Conservation (phyloP, 1,140 invertebrate genomes). For the Drosophila navojoa region DNA sequence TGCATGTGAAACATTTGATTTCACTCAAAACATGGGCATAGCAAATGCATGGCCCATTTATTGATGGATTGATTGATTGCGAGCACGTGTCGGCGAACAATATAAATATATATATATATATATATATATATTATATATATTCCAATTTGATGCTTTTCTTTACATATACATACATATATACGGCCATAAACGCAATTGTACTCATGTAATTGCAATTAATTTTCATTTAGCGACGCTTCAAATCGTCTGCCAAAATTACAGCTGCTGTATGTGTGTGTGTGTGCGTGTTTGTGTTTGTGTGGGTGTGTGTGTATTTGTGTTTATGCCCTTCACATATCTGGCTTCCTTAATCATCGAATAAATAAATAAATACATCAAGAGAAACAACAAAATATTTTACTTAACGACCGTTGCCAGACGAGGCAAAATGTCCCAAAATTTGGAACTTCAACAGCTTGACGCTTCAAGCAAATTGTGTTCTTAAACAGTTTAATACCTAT, state of each 20-base stretch:
- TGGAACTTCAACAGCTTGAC: too few relatives aligned
- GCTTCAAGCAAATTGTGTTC: too few relatives aligned
- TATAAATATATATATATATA: too few relatives aligned
- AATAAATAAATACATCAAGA: constrained; percentile 28
- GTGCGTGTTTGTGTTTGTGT: background rate
- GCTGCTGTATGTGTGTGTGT: background rate
- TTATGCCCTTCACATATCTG: constrained; percentile 46
- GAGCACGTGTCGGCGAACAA: constrained; percentile 1
- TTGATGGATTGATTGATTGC: constrained; percentile 22
- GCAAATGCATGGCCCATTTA: constrained; percentile 42
- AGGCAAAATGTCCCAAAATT: background rate
- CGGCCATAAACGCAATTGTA: constrained; percentile 34
- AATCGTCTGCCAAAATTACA: constrained; percentile 21
- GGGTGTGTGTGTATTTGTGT: background rate
- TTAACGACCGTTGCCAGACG: constrained; percentile 29
- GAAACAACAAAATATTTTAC: constrained; percentile 44
- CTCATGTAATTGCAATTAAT: constrained; percentile 61
- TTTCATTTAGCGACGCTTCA: constrained; percentile 45
- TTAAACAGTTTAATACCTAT: too few relatives aligned
- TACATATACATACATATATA: constrained; percentile 28
- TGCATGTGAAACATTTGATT: constrained; percentile 38
- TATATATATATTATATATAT: constrained; percentile 3
- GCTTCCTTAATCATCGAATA: constrained; percentile 55
- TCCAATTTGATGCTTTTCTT: background rate
- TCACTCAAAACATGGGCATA: constrained; percentile 39